Base-by-base conservation (phyloP, 2,888 invertebrate genomes). In the Drosophila koepferae region DNA sequence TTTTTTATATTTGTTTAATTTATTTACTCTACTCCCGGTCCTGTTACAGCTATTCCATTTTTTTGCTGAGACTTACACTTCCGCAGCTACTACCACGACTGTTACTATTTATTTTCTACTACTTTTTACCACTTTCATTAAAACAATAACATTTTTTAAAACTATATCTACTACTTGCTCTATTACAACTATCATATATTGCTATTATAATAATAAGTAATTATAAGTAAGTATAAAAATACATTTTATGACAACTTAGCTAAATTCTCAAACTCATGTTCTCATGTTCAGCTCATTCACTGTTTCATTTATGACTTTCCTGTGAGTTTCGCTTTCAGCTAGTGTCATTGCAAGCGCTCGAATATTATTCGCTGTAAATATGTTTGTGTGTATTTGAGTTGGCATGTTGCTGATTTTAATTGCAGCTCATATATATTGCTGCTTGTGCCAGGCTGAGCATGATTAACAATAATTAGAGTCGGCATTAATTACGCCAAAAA, bases 401-500 rank as follows among this genome's bases (percentile, higher is more conserved):
- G 77, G 76, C 73, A 74, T 80, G 81, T 75, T 85, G 79, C 71
- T 80, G 86, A 87, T 86, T 91, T 91, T 92, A 91, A 91, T 91
- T 90, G 87, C 76, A 81, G 83, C 90, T 82, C 86, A 86, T 92
- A 87, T 89, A 90, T 90, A 87, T 82, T 81, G 73, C 73, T 69
- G 74, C 61, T 72, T 65, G 74, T 78, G 87, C 81, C 72, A 78
- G 87, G 77, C 90, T 88, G 84, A 90, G 89, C 91, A 82, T 91
- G 91, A 92, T 91, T 91, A 92, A 91, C 92, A 91, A 91, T 92
- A 91, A 91, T 91, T 91, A 91, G 92, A 89, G 80, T 91, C 82
- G 91, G 91, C 90, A 91, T 91, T 92, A 92, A 91, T 91, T 91
- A 90, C 86, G 91, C 92, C 91, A 89, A 91, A 88, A 91, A 91